These are phyloP conservation scores for Nasonia oneida DNA, from an alignment of 2,888 invertebrate genomes.

Conservation along the genomic window DNA sequence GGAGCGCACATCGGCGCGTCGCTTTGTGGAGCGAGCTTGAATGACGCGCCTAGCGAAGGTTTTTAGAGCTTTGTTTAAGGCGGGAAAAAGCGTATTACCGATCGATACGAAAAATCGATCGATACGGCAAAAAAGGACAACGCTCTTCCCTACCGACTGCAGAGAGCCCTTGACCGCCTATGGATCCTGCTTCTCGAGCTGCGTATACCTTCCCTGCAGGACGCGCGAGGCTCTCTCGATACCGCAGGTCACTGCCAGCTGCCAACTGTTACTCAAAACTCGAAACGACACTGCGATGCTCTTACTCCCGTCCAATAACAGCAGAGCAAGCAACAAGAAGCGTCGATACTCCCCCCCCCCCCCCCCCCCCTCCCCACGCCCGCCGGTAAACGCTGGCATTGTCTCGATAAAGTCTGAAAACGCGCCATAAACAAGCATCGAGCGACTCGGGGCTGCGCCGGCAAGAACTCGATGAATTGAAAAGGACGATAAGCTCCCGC, in stretches of 20 bases:
- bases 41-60: neutral
- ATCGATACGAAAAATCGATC: conserved; percentile 51
- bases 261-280: neutral
- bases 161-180: conserved; percentile 33
- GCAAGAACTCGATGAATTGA: conserved; percentile 62
- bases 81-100: neutral
- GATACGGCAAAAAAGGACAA: conserved; percentile 40
- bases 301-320: neutral
- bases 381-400: neutral
- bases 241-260: conserved; percentile 52
- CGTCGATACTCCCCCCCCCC: neutral
- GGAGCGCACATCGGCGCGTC: neutral
- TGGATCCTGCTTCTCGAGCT: conserved; percentile 61
- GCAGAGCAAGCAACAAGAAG: neutral
- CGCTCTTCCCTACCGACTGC: conserved; percentile 62
- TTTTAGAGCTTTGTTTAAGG: neutral
- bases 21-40: neutral
- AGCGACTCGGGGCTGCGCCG: neutral
- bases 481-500: conserved; percentile 62
- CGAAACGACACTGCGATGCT: too few relatives aligned
- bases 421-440: conserved; percentile 54
- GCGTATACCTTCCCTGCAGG: conserved; percentile 22
- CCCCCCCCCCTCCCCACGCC: too few relatives aligned
- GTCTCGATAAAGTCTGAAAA: conserved; percentile 52
- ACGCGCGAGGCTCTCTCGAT: conserved; percentile 57